These are phyloP conservation scores for Diarsia mendica DNA, from an alignment of 2,888 invertebrate genomes.

Conservation along the genomic window DNA sequence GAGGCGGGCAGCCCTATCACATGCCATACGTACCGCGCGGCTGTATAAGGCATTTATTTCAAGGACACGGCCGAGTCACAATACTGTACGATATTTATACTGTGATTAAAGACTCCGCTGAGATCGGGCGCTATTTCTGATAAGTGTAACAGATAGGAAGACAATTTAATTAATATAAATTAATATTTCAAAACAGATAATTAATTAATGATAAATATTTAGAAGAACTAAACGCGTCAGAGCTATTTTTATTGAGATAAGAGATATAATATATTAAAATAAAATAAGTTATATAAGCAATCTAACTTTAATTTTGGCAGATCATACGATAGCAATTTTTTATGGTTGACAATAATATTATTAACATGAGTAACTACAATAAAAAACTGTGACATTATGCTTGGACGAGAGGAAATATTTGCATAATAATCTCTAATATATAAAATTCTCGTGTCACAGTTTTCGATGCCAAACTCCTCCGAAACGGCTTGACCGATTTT, in stretches of 20 bases:
- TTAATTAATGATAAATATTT: conserved; percentile 19
- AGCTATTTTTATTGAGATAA: conserved; percentile 18
- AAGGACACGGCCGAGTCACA: too few relatives aligned
- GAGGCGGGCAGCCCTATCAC: too few relatives aligned
- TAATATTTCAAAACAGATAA: not conserved
- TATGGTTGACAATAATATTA: not conserved
- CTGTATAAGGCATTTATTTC: too few relatives aligned
- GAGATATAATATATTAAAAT: conserved; percentile 2
- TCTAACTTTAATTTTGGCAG: conserved; percentile 1
- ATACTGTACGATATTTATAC: too few relatives aligned
- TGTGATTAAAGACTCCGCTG: too few relatives aligned
- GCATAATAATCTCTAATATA: not conserved
- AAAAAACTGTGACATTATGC: not conserved
- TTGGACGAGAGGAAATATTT: not conserved
- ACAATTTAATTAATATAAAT: conserved; percentile 1
- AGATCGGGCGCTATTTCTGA: not conserved
- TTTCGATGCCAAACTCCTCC: too few relatives aligned
- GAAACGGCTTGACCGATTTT: too few relatives aligned
- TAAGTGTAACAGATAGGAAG: not conserved
- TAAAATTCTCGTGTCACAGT: too few relatives aligned
- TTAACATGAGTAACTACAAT: not conserved
- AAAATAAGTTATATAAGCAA: not conserved
- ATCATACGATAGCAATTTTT: conserved; percentile 33
- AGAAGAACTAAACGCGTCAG: conserved; percentile 27
- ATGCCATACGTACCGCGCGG: too few relatives aligned